phyloP scores from a whole-genome alignment of 2,113 vertebrate genomes.

The Galemys pyrenaicus region DNA sequence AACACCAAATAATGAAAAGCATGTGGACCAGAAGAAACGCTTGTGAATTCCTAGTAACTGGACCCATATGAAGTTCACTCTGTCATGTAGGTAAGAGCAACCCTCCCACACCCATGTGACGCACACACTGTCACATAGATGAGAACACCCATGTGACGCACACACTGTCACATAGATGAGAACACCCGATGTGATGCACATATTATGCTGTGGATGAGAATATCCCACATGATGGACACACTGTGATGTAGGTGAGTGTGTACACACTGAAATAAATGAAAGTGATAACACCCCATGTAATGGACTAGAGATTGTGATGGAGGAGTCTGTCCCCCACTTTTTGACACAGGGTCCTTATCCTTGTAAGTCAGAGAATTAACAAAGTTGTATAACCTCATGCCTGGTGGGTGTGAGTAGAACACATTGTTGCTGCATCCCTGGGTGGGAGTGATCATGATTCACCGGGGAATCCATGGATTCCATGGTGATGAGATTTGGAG shows the following conservation, averaged over 20 bases:
- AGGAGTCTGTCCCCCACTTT: background rate
- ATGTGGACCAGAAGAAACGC: background rate
- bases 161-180: background rate
- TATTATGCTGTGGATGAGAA: background rate
- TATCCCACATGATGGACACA: too few species aligned
- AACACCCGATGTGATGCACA: too few species aligned
- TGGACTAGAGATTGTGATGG: too few species aligned
- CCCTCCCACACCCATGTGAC: too few species aligned
- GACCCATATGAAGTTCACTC: background rate
- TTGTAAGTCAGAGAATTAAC: background rate
- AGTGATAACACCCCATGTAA: background rate
- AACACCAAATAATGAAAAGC: background rate
- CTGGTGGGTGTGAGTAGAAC: background rate
- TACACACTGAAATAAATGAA: background rate
- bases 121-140: background rate
- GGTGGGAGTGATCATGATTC: background rate
- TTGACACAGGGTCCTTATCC: too few species aligned
- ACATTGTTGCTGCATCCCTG: accelerated
- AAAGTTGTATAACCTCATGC: background rate
- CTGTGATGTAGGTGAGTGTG: background rate
- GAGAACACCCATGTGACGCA: too few species aligned
- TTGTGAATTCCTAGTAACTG: background rate
- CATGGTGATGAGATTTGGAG: too few species aligned
- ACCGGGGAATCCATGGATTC: too few species aligned
- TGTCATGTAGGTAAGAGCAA: accelerated